Evolutionary conservation across 2,113 vertebrate species (phyloP).

Genomic region (Sylvietta virens): DNA sequence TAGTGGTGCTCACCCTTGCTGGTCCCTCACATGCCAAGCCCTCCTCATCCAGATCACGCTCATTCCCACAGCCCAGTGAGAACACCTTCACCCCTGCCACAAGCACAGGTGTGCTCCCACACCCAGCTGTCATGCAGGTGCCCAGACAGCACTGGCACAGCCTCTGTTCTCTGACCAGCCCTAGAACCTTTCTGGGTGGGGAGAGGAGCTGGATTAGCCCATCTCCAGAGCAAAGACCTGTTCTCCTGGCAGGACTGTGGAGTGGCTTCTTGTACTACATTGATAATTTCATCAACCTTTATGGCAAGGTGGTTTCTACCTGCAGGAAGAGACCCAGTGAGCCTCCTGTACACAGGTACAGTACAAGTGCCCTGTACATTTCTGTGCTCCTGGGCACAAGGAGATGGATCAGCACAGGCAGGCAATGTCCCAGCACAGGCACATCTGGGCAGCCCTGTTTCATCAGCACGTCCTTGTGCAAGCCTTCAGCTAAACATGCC

Average conservation of each 20-base stretch:
- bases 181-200: background rate
- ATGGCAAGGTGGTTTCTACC: background rate
- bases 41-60: background rate
- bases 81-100: fast-evolving
- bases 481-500: background rate
- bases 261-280: background rate
- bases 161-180: background rate
- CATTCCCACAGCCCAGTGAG: background rate
- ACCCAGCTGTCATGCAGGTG: background rate
- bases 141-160: background rate
- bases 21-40: background rate
- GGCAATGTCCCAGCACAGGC: background rate
- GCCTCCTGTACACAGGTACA: background rate
- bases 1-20: background rate
- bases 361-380: background rate
- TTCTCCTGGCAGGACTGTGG: background rate
- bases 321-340: background rate
- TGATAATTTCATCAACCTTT: background rate
- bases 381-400: background rate
- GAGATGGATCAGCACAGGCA: background rate
- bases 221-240: background rate
- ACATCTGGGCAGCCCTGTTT: background rate
- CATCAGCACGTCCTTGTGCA: background rate
- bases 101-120: fast-evolving
- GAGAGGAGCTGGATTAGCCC: background rate